Percentiles rank a stretch among this genome's conserved stretches.
Conservation (phyloP, 2,113 vertebrate species). For the Podarcis muralis region DNA sequence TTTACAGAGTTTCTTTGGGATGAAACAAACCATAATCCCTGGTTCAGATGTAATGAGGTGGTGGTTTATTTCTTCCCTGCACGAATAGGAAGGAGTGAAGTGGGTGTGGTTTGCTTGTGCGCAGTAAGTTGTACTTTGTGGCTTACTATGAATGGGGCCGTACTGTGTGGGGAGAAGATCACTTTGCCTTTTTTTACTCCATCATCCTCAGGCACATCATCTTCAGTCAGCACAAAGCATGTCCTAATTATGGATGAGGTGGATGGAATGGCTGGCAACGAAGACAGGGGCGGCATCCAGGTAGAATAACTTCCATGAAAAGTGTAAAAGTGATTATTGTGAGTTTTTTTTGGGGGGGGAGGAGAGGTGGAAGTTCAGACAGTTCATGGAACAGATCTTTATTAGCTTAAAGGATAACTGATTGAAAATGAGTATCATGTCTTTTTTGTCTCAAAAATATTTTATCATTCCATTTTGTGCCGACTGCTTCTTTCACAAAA, state of each 20-base stretch:
- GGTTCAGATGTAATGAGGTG: background rate
- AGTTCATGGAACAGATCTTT: background rate
- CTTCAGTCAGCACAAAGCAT: conserved; percentile 84
- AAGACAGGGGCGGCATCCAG: conserved; percentile 97
- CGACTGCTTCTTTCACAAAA: background rate
- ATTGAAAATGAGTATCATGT: background rate
- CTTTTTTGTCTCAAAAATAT: background rate
- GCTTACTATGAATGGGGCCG: background rate
- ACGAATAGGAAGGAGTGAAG: background rate
- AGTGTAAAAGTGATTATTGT: background rate
- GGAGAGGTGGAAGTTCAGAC: too few species aligned
- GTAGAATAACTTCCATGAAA: conserved; percentile 67
- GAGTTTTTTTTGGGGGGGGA: background rate
- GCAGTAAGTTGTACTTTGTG: background rate
- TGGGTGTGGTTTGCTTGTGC: background rate
- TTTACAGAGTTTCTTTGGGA: background rate
- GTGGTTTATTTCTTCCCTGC: too few species aligned
- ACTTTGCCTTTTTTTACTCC: conserved; percentile 19
- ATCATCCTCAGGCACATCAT: conserved; percentile 78
- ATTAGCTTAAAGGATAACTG: background rate
- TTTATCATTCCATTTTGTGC: background rate
- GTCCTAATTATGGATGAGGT: conserved; percentile 98
- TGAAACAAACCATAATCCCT: background rate
- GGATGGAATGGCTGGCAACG: conserved; percentile 97
- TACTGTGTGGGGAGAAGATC: background rate